These are phyloP conservation scores for Acanthosepion pharaonis DNA, from an alignment of 2,888 invertebrate genomes.

Conservation along the genomic window DNA sequence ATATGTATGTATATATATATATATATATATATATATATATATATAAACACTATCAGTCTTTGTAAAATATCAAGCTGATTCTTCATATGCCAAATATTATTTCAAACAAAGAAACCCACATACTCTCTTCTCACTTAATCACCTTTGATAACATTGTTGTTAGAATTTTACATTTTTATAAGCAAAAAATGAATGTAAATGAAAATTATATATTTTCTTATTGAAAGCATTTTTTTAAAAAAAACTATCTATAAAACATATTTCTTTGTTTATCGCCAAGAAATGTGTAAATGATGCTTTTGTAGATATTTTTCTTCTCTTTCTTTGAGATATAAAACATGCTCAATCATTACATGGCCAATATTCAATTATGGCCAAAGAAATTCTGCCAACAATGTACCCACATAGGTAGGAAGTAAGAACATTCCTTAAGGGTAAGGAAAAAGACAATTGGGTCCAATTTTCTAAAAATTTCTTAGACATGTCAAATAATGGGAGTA, in stretches of 20 bases:
- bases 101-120: too few relatives aligned
- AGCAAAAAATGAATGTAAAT: neutral
- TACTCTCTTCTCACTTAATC: too few relatives aligned
- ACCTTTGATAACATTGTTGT: too few relatives aligned
- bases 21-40: too few relatives aligned
- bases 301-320: neutral
- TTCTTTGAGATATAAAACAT: conserved; percentile 33
- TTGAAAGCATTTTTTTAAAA: neutral
- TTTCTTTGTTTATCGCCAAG: conserved; percentile 33
- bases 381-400: conserved; percentile 11
- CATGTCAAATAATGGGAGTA: conserved; percentile 7
- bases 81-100: too few relatives aligned
- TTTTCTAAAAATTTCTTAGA: conserved; percentile 9
- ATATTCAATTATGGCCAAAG: conserved; percentile 33
- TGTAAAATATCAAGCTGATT: too few relatives aligned
- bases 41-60: too few relatives aligned
- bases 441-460: conserved; percentile 33
- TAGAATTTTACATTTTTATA: too few relatives aligned
- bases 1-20: too few relatives aligned
- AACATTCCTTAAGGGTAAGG: neutral
- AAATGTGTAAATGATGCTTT: neutral
- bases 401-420: conserved; percentile 4
- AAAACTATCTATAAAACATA: neutral
- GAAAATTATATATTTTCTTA: neutral
- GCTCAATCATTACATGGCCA: neutral